Evolutionary conservation across 2,797 vertebrate genomes (phyloP), one percentile per base, ranked within the genome.

Genomic region (Philypnodon macrostomus): DNA sequence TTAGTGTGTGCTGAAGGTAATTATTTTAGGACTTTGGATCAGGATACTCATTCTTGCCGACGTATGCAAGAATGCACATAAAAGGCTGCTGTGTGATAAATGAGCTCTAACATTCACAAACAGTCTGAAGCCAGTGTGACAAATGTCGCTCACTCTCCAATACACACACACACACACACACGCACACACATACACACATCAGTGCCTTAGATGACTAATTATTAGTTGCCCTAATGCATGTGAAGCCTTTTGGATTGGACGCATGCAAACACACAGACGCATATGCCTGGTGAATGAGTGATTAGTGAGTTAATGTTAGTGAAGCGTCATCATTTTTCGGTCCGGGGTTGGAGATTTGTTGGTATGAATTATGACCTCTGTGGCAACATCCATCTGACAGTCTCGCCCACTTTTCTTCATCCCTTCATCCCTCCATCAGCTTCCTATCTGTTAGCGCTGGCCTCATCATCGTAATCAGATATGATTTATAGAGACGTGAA

Each of bases 261-360:
- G 45, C 69, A 69, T 47, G 57, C 68, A 57, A 58, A 67, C 31
- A 19, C 35, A 45, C 48, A 21, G 42, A 50, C 53, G 26, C 38
- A n/a, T n/a, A n/a, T n/a, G n/a, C n/a, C n/a, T 14, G 47, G 11
- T 19, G 36, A 42, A 71, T 83, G 80, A 85, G 24, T 75, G 79
- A 86, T 83, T 80, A 79, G 65, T 63, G 65, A 74, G 46, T 70
- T 78, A 72, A 80, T 76, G 79, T 73, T 63, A 58, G 58, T 59
- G 75, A 77, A 75, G 77, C 41, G 8, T 79, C 75, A 78, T 79
- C 72, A 68, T 79, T 85, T 80, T 75, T 79, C 70, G 71, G 50
- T 47, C 37, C 67, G 66, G 65, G 58, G 63, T 63, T 29, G 57
- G 55, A 71, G 60, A 58, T 83, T 80, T 73, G 70, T 73, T 67